phyloP scores from a whole-genome alignment of 2,113 vertebrate genomes.

The Prunella himalayana region DNA sequence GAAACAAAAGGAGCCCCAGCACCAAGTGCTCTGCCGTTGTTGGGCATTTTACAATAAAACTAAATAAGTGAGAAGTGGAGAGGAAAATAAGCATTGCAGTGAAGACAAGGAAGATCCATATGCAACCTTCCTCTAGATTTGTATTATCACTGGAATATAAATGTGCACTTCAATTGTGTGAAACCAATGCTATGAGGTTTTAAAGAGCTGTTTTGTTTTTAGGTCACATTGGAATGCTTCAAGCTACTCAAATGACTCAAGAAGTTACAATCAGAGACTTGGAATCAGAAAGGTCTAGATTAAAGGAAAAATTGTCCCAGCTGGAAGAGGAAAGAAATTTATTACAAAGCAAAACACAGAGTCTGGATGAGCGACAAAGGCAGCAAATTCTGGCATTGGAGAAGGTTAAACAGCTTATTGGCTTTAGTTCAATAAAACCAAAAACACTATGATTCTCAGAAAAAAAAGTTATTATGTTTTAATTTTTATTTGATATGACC shows the following conservation, averaged over 20 bases:
- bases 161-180: background rate
- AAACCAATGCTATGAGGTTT: background rate
- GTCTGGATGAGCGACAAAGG: conserved; percentile 88
- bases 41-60: background rate
- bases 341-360: conserved; percentile 86
- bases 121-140: background rate
- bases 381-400: conserved; percentile 89
- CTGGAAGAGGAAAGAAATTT: conserved; percentile 91
- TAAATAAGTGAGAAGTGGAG: background rate
- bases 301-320: conserved; percentile 88
- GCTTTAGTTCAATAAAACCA: background rate
- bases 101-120: background rate
- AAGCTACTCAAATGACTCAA: conserved; percentile 96
- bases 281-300: conserved; percentile 91
- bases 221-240: conserved; percentile 98
- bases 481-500: background rate
- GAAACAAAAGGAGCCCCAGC: background rate
- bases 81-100: background rate
- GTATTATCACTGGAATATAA: background rate
- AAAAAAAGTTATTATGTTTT: background rate
- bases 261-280: conserved; percentile 95
- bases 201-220: conserved; percentile 30
- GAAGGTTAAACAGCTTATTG: conserved; percentile 75
- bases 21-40: background rate
- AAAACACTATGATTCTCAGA: background rate